Base-by-base conservation (phyloP, 2,113 vertebrate genomes). In the Cacatua alba region DNA sequence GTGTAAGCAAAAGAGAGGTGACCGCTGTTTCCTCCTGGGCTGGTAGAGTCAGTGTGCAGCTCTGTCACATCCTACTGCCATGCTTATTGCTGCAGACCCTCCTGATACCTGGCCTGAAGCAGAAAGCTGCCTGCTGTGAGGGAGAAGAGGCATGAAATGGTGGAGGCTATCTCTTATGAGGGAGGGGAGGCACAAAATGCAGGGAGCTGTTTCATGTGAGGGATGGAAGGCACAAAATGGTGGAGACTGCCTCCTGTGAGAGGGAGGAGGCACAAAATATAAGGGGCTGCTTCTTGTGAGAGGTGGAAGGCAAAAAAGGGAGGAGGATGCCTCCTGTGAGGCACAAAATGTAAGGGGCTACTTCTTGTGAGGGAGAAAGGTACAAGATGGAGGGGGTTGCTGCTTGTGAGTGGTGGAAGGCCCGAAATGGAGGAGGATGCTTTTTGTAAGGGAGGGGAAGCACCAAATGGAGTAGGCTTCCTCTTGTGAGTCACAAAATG, bases 11-110 rank as follows among this genome's bases (percentile, higher is more conserved):
- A 62, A 44, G 15, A 35, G n/a, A 60, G 53, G 24, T 51, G 51
- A 23, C 28, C 0, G 0, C 35, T 39, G 0, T 44, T 79, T 41
- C 26, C 15, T 11, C 15, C 20, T 9, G 62, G n/a, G 31, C 74
- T 51, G 41, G 44, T 6, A 23, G 25, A 69, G 16, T 43, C 4
- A 0, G 18, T 1, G 0, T 2, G 14, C 48, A 17, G 35, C 59
- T 59, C 60, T 18, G 51, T 17, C 13, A 1, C 21, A 5, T 15
- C 37, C 71, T 48, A 0, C 51, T 28, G 11, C 57, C 14, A 3
- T 33, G n/a, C 53, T 41, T 41, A 2, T 2, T 37, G 41, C 65
- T 41, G 39, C 48, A 69, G 13, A 49, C 28, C 18, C 24, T 11
- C 1, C 59, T 15, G 39, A 39, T 8, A 4, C 48, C 33, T 5